Conservation (phyloP, 2,113 vertebrate genomes). For the Ammodytes marinus region DNA sequence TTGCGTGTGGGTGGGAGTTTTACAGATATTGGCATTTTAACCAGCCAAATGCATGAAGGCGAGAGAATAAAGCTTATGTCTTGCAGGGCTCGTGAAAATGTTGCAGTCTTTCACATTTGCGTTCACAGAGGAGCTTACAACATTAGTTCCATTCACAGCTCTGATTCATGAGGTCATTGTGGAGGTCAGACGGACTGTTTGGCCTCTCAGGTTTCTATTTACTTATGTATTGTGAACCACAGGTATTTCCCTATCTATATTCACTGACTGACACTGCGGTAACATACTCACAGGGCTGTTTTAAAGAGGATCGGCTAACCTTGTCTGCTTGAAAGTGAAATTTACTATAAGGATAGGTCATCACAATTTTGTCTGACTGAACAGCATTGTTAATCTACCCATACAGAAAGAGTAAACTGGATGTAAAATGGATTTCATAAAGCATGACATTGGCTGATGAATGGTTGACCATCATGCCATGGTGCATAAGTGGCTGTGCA, state of each 20-base stretch:
- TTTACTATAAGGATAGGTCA: slow-evolving; percentile 10
- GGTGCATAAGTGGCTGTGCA: slow-evolving; percentile 19
- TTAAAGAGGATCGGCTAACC: slow-evolving; percentile 22
- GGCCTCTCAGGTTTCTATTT: slow-evolving; percentile 30
- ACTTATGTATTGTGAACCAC: slow-evolving; percentile 33
- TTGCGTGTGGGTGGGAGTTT: slow-evolving; percentile 6
- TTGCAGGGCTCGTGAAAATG: neutral
- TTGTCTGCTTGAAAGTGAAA: slow-evolving; percentile 31
- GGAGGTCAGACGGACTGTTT: slow-evolving; percentile 14
- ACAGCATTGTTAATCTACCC: neutral
- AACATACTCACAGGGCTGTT: slow-evolving; percentile 9
- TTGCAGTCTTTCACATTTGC: slow-evolving; percentile 13
- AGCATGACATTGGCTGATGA: slow-evolving; percentile 14
- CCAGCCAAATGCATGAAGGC: neutral
- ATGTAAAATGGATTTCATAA: neutral
- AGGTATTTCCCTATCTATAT: slow-evolving; percentile 30
- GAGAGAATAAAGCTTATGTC: neutral
- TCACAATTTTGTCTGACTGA: slow-evolving; percentile 17
- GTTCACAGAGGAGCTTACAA: neutral
- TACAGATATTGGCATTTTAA: slow-evolving; percentile 5
- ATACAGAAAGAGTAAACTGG: neutral
- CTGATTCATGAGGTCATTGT: slow-evolving; percentile 7
- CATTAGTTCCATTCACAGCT: slow-evolving; percentile 11
- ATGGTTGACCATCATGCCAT: neutral
- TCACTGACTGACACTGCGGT: slow-evolving; percentile 11